Evolutionary conservation across 2,888 invertebrate species (phyloP), one percentile per base, ranked within the genome.

Genomic region (Lamellibrachia columna): DNA sequence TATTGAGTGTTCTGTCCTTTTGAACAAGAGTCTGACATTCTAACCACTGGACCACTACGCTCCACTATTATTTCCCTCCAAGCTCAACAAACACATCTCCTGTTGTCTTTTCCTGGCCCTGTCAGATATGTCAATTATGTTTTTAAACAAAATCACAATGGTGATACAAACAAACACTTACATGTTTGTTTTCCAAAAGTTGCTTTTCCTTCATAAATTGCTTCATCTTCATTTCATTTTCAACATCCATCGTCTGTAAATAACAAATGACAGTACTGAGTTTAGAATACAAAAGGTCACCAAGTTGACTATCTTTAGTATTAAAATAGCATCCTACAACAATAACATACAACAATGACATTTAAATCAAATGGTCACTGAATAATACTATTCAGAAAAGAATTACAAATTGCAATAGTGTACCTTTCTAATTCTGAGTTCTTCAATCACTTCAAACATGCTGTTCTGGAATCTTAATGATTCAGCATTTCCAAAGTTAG

Each of bases 401-500:
- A 75, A 15, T 75, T 75, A 60, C 60, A 60, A 60, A 60, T 60
- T 60, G 60, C 60, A 11, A 60, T 60, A 15, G 22, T 60, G 15
- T 60, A 75, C 75, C 75, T n/a, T 11, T 75, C 75, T 75, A 15
- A 75, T 75, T 75, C 75, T 75, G 22, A 75, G 75, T 75, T 75
- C 75, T 75, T 75, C 75, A 15, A 75, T n/a, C 75, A 75, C 15
- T 75, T 75, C 75, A 75, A 75, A 75, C 11, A 75, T 75, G 75
- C 22, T 75, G 75, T 75, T 75, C 75, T 75, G 75, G 75, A 75
- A 75, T 75, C 75, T 75, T n/a, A 75, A n/a, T 75, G 75, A 75
- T 75, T 75, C 75, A 22, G 75, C 75, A 22, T 75, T 75, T 15
- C 75, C 75, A 15, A 75, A 75, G 75, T 15, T 75, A 22, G 22